Evolutionary conservation across 2,113 vertebrate species (phyloP).

Genomic region (Aldabrachelys gigantea): DNA sequence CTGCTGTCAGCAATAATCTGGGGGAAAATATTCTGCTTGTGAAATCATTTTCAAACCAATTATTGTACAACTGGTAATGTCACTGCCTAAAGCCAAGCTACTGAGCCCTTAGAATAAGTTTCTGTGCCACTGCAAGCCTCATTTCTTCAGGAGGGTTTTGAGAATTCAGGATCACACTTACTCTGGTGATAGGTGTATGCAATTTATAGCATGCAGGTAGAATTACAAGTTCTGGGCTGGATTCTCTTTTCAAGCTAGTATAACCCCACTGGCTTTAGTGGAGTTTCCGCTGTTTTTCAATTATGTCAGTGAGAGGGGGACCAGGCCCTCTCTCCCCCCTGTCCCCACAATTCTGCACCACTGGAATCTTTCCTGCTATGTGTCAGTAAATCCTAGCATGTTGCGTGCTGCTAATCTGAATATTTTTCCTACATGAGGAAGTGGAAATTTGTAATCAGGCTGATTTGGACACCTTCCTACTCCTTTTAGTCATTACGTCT

Average conservation of each 20-base stretch:
- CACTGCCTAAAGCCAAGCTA: background rate
- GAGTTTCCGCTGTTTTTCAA: background rate
- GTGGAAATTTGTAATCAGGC: background rate
- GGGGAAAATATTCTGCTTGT: conserved; percentile 37
- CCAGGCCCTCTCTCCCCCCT: background rate
- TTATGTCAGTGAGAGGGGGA: background rate
- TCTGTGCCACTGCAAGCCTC: background rate
- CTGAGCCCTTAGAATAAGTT: background rate
- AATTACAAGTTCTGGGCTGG: background rate
- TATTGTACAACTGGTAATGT: background rate
- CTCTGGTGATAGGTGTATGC: rapidly evolving
- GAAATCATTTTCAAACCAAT: conserved; percentile 59
- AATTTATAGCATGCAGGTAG: background rate
- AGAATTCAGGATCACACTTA: background rate
- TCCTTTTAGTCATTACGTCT: rapidly evolving
- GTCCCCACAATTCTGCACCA: background rate
- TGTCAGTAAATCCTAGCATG: background rate
- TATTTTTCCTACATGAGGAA: background rate
- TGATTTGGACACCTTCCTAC: background rate
- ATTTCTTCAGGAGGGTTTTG: background rate
- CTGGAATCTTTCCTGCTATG: rapidly evolving
- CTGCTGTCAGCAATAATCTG: conserved; percentile 40
- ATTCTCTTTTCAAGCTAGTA: background rate
- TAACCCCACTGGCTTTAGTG: background rate
- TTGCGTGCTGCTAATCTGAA: background rate